These are phyloP conservation scores for Capreolus pygargus DNA, from an alignment of 2,113 vertebrate genomes.

Conservation along the genomic window DNA sequence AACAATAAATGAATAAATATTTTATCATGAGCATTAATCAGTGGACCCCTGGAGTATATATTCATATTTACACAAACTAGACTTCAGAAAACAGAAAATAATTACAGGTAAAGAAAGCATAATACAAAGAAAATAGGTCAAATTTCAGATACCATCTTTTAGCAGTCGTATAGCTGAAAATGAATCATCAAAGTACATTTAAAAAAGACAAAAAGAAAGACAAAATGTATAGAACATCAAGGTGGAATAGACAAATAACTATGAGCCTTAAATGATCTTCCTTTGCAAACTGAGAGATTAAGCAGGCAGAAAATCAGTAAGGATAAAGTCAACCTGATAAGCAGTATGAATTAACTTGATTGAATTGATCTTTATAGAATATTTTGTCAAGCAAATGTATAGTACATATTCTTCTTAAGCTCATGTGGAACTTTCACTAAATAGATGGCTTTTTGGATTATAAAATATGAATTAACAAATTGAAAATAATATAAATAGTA, in stretches of 20 bases:
- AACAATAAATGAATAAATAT: neutral
- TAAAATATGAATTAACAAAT: neutral
- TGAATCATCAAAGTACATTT: neutral
- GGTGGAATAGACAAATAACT: neutral
- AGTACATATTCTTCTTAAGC: neutral
- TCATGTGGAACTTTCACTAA: neutral
- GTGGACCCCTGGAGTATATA: neutral
- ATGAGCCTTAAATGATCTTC: neutral
- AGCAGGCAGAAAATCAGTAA: neutral
- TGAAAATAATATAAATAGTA: neutral
- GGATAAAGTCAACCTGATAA: neutral
- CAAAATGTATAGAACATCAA: neutral
- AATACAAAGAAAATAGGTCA: neutral
- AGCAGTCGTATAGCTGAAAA: neutral
- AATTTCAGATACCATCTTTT: neutral
- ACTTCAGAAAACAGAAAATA: neutral
- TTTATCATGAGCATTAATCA: neutral
- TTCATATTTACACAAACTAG: neutral
- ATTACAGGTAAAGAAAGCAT: neutral
- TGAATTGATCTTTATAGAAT: neutral
- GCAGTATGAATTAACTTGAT: neutral
- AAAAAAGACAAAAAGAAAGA: neutral
- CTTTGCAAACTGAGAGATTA: neutral
- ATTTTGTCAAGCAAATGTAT: neutral
- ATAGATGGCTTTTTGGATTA: neutral